Evolutionary conservation across 2,888 invertebrate species (phyloP).

Genomic region (Plebejus melissa): DNA sequence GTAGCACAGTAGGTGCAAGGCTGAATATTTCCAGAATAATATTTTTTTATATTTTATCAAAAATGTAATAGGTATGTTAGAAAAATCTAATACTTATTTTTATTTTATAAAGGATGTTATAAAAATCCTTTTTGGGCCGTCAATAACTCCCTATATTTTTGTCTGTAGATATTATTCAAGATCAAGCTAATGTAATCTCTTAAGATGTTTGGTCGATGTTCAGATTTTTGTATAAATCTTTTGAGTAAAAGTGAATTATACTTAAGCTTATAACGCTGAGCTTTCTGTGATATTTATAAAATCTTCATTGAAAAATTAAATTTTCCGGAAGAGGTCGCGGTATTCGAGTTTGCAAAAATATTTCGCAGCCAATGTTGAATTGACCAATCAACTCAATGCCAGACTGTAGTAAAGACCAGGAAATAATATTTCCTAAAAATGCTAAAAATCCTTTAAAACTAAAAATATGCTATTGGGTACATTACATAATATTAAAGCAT

Average conservation of each 20-base stretch:
- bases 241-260: neutral
- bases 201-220: constrained; percentile 12
- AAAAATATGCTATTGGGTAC: too few species aligned
- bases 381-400: neutral
- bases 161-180: neutral
- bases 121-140: neutral
- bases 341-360: neutral
- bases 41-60: neutral
- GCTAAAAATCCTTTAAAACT: too few species aligned
- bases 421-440: too few species aligned
- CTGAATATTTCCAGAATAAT: neutral
- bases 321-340: neutral
- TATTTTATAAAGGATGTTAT: neutral
- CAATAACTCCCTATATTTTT: neutral
- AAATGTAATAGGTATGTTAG: neutral
- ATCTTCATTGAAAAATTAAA: neutral
- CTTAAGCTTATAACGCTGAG: constrained; percentile 2
- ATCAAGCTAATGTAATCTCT: neutral
- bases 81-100: neutral
- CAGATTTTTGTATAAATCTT: neutral
- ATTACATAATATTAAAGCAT: too few species aligned
- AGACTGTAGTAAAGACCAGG: too few species aligned
- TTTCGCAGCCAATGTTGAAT: neutral
- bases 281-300: neutral
- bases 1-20: neutral